These are phyloP conservation scores for Latrodectus hesperus DNA, from an alignment of 2,888 invertebrate species.

Conservation along the genomic window DNA sequence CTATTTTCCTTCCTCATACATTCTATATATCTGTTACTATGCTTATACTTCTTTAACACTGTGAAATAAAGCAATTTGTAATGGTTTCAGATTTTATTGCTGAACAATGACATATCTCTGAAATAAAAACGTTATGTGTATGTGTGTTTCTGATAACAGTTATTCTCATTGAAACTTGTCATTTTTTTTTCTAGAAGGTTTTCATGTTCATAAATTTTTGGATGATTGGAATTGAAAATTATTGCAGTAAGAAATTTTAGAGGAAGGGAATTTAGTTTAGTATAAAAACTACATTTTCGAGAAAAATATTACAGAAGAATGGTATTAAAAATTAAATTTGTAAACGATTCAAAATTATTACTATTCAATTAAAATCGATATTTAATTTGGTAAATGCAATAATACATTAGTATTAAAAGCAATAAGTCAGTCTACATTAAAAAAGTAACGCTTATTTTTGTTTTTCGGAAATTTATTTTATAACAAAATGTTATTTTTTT, in stretches of 20 bases:
- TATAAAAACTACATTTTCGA: background rate
- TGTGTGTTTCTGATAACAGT: too few relatives aligned
- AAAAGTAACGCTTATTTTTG: too few relatives aligned
- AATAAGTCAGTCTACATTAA: too few relatives aligned
- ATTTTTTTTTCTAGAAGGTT: background rate
- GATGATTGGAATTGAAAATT: too few relatives aligned
- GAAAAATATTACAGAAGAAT: background rate
- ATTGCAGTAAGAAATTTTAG: too few relatives aligned
- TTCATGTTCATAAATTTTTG: background rate
- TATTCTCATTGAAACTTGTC: background rate
- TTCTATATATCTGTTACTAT: conserved; percentile 21
- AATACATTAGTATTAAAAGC: too few relatives aligned
- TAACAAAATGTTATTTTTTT: too few relatives aligned
- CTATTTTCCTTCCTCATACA: conserved; percentile 20
- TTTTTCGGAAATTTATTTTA: too few relatives aligned
- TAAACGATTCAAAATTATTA: too few relatives aligned
- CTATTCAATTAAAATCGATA: too few relatives aligned
- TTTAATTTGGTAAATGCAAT: too few relatives aligned
- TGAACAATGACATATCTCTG: conserved; percentile 45
- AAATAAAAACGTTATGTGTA: conserved; percentile 40
- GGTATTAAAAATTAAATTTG: background rate
- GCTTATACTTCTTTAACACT: conserved; percentile 35
- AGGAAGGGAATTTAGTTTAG: background rate
- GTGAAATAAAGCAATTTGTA: conserved; percentile 31
- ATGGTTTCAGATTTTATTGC: conserved; percentile 51